A percentile compares a stretch with the other conserved stretches of the same genome.
phyloP scores from a whole-genome alignment of 2,797 vertebrate species.

The Onychomys torridus region DNA sequence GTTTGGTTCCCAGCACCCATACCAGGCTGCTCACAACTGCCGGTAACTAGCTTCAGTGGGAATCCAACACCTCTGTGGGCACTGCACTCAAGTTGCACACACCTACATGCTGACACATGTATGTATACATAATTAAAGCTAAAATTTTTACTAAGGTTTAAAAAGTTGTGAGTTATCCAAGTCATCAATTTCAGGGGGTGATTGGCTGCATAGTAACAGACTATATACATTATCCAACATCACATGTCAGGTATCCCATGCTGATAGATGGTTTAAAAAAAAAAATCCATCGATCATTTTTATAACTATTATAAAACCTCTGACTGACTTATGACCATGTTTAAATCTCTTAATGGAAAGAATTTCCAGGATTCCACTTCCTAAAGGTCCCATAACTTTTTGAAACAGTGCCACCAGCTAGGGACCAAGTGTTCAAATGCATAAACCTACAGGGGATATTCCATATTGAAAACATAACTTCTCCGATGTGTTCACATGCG shows the following conservation, averaged over 20 bases:
- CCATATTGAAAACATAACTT: background rate
- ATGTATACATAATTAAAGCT: background rate
- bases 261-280: background rate
- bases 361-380: background rate
- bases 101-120: background rate
- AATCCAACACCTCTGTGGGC: background rate
- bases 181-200: background rate
- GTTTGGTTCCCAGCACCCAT: background rate
- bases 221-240: background rate
- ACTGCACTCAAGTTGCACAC: background rate
- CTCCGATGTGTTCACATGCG: too few species aligned
- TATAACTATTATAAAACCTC: conserved; percentile 9
- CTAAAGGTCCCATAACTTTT: background rate
- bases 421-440: background rate
- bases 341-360: conserved; percentile 6
- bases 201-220: background rate
- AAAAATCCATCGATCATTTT: background rate
- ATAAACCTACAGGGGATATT: background rate
- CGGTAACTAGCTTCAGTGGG: background rate
- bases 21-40: background rate
- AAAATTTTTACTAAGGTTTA: background rate
- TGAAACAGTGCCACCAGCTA: background rate
- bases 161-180: background rate
- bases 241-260: background rate
- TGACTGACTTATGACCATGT: background rate